Evolutionary conservation across 2,888 invertebrate species (phyloP).

Genomic region (Lagria hirta): DNA sequence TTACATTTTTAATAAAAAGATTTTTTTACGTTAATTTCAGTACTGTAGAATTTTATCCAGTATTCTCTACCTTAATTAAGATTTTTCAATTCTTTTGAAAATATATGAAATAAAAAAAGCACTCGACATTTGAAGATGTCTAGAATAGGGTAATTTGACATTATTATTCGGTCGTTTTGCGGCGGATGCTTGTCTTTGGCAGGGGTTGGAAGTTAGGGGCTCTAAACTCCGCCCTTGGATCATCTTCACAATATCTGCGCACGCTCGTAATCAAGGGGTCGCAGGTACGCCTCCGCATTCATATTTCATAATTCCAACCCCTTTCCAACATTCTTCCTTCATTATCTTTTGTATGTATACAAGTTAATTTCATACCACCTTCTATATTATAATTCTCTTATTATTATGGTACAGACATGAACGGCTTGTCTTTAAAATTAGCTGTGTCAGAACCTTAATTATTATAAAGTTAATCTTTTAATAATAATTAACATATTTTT

Average conservation of each 20-base stretch:
- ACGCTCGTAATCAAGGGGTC: slow-evolving; percentile 36
- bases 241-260: slow-evolving; percentile 37
- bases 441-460: no score
- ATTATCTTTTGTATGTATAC: slow-evolving; percentile 26
- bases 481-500: no score
- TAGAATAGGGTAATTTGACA: slow-evolving; percentile 44
- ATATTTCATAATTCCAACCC: slow-evolving; percentile 43
- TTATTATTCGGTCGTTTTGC: slow-evolving; percentile 46
- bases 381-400: slow-evolving; percentile 13
- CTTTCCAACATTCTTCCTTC: slow-evolving; percentile 23
- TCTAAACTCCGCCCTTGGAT: slow-evolving; percentile 38
- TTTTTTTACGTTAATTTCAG: no score
- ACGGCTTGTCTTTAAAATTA: no score
- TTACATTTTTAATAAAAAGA: no score
- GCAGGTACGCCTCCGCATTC: slow-evolving; percentile 45
- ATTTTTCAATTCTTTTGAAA: no score
- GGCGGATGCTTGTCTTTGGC: slow-evolving; percentile 41
- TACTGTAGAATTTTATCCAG: no score
- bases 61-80: no score
- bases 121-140: no score
- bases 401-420: no score
- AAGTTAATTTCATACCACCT: slow-evolving; percentile 27
- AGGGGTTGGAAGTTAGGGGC: slow-evolving; percentile 45
- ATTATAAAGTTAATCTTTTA: no score
- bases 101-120: slow-evolving; percentile 1